phyloP scores from a whole-genome alignment of 2,888 invertebrate species.

The Ditylenchus weischeri region DNA sequence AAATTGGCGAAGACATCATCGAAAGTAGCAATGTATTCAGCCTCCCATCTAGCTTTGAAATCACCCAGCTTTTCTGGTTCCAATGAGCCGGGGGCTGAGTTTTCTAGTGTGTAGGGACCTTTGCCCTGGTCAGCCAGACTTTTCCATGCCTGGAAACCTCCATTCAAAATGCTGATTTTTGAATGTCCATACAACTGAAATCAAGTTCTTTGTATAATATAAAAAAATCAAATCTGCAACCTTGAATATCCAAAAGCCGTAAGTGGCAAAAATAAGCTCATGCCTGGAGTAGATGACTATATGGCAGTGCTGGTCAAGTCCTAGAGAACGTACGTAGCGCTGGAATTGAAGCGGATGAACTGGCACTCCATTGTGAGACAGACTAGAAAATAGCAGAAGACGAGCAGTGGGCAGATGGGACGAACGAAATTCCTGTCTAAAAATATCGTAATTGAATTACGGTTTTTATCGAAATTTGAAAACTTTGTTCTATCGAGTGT shows the following conservation, averaged over 20 bases:
- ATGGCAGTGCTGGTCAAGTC: slow-evolving; percentile 54
- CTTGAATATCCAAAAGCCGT: slow-evolving; percentile 56
- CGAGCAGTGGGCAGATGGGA: slow-evolving; percentile 50
- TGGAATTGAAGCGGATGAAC: slow-evolving; percentile 54
- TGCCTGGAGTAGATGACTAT: slow-evolving; percentile 53
- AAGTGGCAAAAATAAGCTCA: slow-evolving; percentile 53
- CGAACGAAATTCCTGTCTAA: slow-evolving; percentile 14
- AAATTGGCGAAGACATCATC: slow-evolving; percentile 54
- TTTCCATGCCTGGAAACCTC: slow-evolving; percentile 51
- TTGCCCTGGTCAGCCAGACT: slow-evolving; percentile 32
- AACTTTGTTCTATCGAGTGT: too few species aligned
- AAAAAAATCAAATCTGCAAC: slow-evolving; percentile 22
- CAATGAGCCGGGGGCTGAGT: not conserved
- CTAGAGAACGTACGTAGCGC: slow-evolving; percentile 47
- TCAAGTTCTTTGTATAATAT: slow-evolving; percentile 8
- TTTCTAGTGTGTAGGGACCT: slow-evolving; percentile 23
- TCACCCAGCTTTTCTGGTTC: slow-evolving; percentile 36
- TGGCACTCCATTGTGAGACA: slow-evolving; percentile 54
- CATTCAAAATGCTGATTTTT: slow-evolving; percentile 46
- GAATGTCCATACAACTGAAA: slow-evolving; percentile 51
- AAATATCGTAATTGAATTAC: not conserved
- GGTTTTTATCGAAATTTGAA: too few species aligned
- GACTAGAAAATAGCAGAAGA: slow-evolving; percentile 49
- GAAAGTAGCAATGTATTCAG: slow-evolving; percentile 49
- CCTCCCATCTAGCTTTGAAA: slow-evolving; percentile 51